Evolutionary conservation across 1,140 invertebrate species (phyloP), one percentile per base, ranked within the genome.

Genomic region (Platyscapa corneri): DNA sequence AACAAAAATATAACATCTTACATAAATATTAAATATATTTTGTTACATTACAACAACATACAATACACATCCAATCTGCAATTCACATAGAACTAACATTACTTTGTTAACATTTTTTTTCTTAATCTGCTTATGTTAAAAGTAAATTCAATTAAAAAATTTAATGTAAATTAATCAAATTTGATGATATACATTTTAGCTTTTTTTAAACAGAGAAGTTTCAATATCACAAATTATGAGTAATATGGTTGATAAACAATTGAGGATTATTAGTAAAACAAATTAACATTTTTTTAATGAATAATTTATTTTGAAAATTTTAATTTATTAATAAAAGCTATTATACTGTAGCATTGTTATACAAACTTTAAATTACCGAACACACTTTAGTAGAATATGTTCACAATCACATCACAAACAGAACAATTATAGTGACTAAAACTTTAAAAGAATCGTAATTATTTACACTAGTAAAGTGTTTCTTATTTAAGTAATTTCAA

Each of bases 401-500:
- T 65, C 77, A n/a, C 34, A 37, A 65, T 79, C 0, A 42, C 3
- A 64, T 64, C 34, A 16, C 10, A n/a, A 32, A 23, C 27, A 37
- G 37, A 79, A 42, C 34, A 79, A 65, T 79, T 79, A 27, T 79
- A 34, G 18, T 42, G 42, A 65, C 30, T 78, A 79, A 30, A 53
- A 8, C 65, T 39, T 79, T 39, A 14, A 79, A 81, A 81, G 2
- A 34, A 70, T 3, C 16, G 0, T 56, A 72, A 53, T 72, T 82
- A 81, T 72, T 53, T 82, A 82, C 46, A 81, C 23, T 10, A 18
- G 6, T 56, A 78, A 39, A 39, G 23, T 64, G 0, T 23, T 0
- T 18, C 23, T 56, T 37, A 32, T 3, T 76, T 60, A 37, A n/a
- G n/a, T n/a, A n/a, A n/a, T n/a, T n/a, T n/a, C n/a, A 27, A 78